Percentiles rank a stretch among this genome's conserved stretches.
phyloP scores from a whole-genome alignment of 2,888 invertebrate species.

The Taenaris catops region DNA sequence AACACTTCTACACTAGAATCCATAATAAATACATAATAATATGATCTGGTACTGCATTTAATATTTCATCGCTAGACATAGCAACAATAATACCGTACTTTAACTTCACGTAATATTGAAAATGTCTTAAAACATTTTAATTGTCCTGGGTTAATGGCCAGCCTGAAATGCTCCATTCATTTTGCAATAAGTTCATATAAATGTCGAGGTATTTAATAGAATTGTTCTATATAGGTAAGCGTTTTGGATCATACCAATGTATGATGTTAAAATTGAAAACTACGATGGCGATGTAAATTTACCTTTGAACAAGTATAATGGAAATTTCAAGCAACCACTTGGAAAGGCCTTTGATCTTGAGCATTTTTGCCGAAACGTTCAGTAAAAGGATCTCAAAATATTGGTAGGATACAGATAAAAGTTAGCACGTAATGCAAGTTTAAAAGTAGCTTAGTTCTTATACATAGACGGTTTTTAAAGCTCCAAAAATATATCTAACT shows the following conservation, averaged over 20 bases:
- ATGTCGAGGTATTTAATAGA: conserved; percentile 3
- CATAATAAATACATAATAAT: too few species aligned
- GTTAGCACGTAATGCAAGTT: conserved; percentile 38
- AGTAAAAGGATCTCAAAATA: conserved; percentile 40
- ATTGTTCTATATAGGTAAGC: conserved; percentile 7
- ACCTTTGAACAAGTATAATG: conserved; percentile 59
- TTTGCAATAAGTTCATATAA: conserved; percentile 2
- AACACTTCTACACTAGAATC: too few species aligned
- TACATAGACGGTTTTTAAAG: too few species aligned
- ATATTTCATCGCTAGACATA: too few species aligned
- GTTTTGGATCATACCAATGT: conserved; percentile 14
- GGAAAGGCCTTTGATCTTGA: conserved; percentile 65
- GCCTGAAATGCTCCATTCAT: conserved; percentile 3
- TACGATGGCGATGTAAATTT: conserved; percentile 43
- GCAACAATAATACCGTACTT: too few species aligned
- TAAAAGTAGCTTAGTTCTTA: conserved; percentile 13
- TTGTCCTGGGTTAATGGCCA: conserved; percentile 8
- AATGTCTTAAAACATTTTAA: conserved; percentile 3
- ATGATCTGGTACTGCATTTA: too few species aligned
- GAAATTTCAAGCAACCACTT: conserved; percentile 64
- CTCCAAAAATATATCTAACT: too few species aligned
- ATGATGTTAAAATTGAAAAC: conserved; percentile 18
- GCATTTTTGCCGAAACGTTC: conserved; percentile 50
- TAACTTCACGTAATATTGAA: too few species aligned
- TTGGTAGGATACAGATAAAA: conserved; percentile 34